Evolutionary conservation across 2,888 invertebrate species (phyloP).

Genomic region (Microdon myrmicae): DNA sequence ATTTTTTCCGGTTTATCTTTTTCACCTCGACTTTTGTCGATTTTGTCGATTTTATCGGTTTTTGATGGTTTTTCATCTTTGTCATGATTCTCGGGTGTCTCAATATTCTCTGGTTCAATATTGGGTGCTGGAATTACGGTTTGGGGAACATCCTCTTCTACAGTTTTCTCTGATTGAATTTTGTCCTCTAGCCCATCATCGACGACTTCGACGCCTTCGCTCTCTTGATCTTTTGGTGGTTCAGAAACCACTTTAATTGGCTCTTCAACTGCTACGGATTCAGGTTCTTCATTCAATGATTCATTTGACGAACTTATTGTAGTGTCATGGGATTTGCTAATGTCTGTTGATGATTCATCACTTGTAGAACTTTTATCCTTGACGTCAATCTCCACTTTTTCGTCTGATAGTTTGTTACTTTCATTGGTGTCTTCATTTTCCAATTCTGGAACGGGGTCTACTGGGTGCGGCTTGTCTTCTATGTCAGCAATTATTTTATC

Average conservation of each 20-base stretch:
- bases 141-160: neutral
- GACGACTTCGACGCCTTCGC: neutral
- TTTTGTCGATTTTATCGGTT: conserved; percentile 19
- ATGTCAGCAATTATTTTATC: too few species aligned
- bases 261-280: conserved; percentile 1
- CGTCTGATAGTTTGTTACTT: conserved; percentile 14
- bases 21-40: conserved; percentile 7
- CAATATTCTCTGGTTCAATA: conserved; percentile 9
- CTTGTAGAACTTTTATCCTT: conserved; percentile 34
- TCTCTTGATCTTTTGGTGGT: too few species aligned
- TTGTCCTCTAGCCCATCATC: neutral
- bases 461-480: conserved; percentile 15
- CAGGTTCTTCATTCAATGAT: conserved; percentile 10
- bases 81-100: conserved; percentile 26
- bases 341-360: conserved; percentile 31
- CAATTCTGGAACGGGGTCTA: conserved; percentile 1
- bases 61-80: conserved; percentile 16
- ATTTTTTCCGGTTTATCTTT: conserved; percentile 25
- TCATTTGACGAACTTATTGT: conserved; percentile 23
- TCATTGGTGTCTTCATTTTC: neutral
- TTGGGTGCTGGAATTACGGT: too few species aligned
- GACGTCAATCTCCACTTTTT: conserved; percentile 15
- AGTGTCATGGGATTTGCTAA: conserved; percentile 36
- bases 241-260: neutral
- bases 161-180: neutral